These are phyloP conservation scores for Riparia riparia DNA, from an alignment of 2,113 vertebrate genomes.

Conservation along the genomic window DNA sequence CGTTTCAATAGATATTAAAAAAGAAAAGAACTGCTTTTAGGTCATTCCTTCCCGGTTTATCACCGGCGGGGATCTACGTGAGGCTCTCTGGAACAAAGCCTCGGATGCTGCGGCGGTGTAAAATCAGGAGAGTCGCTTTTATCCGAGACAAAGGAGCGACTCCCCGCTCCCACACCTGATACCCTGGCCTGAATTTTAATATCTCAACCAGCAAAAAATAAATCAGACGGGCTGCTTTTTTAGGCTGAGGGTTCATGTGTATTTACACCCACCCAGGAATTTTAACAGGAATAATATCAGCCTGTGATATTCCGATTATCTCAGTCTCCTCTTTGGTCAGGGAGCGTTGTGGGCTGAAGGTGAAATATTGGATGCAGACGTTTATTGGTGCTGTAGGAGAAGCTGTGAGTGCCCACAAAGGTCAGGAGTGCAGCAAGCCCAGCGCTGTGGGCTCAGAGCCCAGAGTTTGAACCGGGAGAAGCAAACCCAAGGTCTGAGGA, in stretches of 20 bases:
- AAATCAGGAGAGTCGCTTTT: not conserved
- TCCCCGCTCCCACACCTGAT: not conserved
- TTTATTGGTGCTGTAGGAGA: not conserved
- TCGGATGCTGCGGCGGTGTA: not conserved
- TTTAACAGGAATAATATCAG: not conserved
- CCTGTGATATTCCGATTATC: rapidly evolving
- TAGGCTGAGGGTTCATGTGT: not conserved
- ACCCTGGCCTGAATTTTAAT: not conserved
- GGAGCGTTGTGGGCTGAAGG: rapidly evolving
- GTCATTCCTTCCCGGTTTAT: not conserved
- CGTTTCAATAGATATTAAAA: constrained; percentile 19
- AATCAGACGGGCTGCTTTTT: not conserved
- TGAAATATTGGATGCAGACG: not conserved
- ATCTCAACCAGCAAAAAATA: not conserved
- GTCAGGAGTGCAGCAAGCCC: not conserved
- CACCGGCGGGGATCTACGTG: not conserved
- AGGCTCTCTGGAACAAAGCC: not conserved
- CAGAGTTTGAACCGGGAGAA: not conserved
- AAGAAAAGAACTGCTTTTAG: not conserved
- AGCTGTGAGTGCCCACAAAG: not conserved
- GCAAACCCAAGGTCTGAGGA: not conserved
- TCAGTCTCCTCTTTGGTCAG: not conserved
- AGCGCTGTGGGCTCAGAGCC: not conserved
- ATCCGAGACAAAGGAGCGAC: not conserved
- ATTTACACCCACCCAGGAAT: not conserved